A percentile compares a stretch with the other conserved stretches of the same genome.
These are phyloP conservation scores for Hydraecia micacea DNA, from an alignment of 2,888 invertebrate genomes.

Conservation along the genomic window DNA sequence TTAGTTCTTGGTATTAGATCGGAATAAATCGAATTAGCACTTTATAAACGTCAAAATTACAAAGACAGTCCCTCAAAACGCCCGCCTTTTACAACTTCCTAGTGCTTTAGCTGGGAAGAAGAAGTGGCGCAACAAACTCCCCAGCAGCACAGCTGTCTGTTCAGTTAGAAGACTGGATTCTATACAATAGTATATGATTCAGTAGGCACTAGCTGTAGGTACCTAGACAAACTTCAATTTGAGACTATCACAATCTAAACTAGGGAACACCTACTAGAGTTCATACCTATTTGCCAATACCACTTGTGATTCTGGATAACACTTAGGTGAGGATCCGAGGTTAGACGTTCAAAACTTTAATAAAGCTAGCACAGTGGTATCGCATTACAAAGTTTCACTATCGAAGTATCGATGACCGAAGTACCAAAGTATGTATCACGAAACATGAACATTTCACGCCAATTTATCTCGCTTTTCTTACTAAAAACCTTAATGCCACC, in stretches of 20 bases:
- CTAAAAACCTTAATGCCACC: background rate
- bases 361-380: conserved; percentile 40
- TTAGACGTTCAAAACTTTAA: conserved; percentile 42
- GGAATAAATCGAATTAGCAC: too few relatives aligned
- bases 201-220: background rate
- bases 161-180: too few relatives aligned
- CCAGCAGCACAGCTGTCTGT: background rate
- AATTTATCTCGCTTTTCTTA: background rate
- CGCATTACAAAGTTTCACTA: conserved; percentile 32
- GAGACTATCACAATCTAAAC: background rate
- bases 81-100: background rate
- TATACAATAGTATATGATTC: too few relatives aligned
- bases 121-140: background rate
- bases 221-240: background rate
- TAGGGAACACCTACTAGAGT: background rate
- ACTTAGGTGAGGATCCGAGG: conserved; percentile 8
- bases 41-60: too few relatives aligned
- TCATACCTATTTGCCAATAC: conserved; percentile 16
- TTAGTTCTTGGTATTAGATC: too few relatives aligned
- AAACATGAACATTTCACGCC: conserved; percentile 35
- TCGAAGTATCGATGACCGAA: conserved; percentile 6
- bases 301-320: conserved; percentile 19
- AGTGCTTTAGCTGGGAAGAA: background rate
- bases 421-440: background rate
- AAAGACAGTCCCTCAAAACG: too few relatives aligned